Evolutionary conservation across 1,140 invertebrate species (phyloP).

Genomic region (Sycophila sp.): DNA sequence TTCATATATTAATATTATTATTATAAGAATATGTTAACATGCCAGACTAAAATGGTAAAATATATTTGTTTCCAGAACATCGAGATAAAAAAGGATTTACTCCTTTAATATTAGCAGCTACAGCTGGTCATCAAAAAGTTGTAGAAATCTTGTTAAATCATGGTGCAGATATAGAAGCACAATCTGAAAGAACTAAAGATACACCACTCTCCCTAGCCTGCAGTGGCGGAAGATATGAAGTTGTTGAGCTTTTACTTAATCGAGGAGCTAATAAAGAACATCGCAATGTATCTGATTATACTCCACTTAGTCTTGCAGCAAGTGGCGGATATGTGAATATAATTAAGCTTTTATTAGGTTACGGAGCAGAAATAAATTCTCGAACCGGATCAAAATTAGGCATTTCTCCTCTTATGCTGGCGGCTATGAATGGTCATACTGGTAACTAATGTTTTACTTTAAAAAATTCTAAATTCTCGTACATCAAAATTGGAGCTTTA

Average conservation of each 20-base stretch:
- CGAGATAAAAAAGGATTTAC: conserved; percentile 99
- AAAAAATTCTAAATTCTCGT: no score
- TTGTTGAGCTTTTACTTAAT: conserved; percentile 92
- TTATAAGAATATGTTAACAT: no score
- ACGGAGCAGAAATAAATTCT: conserved; percentile 98
- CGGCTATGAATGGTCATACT: conserved; percentile 99
- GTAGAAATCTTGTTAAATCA: conserved; percentile 94
- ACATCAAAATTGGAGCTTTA: no score
- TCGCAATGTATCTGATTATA: conserved; percentile 99
- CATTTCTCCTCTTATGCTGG: conserved; percentile 98
- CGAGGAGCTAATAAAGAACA: conserved; percentile 97
- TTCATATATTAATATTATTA: no score
- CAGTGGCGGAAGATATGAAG: conserved; percentile 95
- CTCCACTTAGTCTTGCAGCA: conserved; percentile 95
- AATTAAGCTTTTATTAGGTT: conserved; percentile 91
- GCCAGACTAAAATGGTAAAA: no score
- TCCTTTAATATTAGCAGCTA: conserved; percentile 95
- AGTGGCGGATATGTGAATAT: conserved; percentile 99
- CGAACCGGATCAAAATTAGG: conserved; percentile 96
- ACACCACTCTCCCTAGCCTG: conserved; percentile 97
- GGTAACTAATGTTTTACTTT: no score
- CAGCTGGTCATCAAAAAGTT: conserved; percentile 94
- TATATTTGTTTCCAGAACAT: conserved; percentile 75
- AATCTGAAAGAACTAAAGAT: conserved; percentile 98
- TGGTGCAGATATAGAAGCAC: conserved; percentile 95